phyloP scores from a whole-genome alignment of 2,888 invertebrate genomes.

The Xanthorhoe spadicearia region DNA sequence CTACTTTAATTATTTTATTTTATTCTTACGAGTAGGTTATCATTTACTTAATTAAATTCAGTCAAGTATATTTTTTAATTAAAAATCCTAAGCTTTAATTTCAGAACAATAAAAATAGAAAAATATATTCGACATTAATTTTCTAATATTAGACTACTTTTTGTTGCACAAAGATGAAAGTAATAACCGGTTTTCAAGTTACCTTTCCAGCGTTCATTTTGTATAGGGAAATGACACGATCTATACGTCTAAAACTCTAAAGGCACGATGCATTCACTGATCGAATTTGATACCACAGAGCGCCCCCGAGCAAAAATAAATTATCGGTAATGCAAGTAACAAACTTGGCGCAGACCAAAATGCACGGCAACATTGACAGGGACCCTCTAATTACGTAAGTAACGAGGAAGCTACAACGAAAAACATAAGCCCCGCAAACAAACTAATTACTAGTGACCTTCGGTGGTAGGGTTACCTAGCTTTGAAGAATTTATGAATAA shows the following conservation, averaged over 20 bases:
- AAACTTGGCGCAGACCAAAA: conserved; percentile 39
- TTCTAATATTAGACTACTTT: too few species aligned
- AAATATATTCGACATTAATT: too few species aligned
- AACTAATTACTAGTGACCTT: conserved; percentile 75
- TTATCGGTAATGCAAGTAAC: conserved; percentile 29
- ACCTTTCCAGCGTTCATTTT: neutral
- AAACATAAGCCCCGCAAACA: conserved; percentile 68
- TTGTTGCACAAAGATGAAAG: neutral
- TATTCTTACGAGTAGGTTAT: too few species aligned
- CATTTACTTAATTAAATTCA: too few species aligned
- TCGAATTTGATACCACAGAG: conserved; percentile 11
- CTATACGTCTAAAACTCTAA: neutral
- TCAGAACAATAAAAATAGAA: too few species aligned
- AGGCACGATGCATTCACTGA: conserved; percentile 2
- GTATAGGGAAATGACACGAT: neutral
- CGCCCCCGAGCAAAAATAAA: conserved; percentile 25
- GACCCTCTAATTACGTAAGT: conserved; percentile 66
- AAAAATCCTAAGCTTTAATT: too few species aligned
- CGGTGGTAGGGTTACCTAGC: conserved; percentile 57
- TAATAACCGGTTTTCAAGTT: neutral
- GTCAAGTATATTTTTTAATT: too few species aligned
- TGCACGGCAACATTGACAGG: conserved; percentile 43
- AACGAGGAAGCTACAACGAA: conserved; percentile 65
- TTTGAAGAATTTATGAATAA: too few species aligned
- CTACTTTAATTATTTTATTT: too few species aligned